phyloP scores from a whole-genome alignment of 2,113 vertebrate species.

The Deroptyus accipitrinus region DNA sequence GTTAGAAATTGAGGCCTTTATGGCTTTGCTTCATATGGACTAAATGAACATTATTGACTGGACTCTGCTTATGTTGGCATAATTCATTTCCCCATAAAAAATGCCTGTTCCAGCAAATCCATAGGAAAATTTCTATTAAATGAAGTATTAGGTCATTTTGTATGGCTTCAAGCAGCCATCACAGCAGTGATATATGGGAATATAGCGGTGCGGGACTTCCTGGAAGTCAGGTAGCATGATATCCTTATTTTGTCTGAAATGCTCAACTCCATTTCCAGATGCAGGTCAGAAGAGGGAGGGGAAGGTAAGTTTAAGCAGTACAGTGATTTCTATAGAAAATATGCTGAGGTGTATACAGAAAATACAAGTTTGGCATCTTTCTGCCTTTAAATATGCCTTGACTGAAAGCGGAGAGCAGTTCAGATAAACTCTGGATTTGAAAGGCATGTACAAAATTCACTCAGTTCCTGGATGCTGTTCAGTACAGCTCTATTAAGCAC shows the following conservation, averaged over 20 bases:
- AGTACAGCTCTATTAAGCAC: background rate
- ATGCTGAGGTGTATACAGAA: background rate
- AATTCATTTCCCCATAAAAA: background rate
- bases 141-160: background rate
- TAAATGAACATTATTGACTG: conserved; percentile 2
- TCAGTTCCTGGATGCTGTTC: background rate
- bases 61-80: background rate
- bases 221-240: background rate
- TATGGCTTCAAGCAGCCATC: background rate
- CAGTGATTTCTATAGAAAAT: background rate
- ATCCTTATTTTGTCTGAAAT: background rate
- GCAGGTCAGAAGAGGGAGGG: background rate
- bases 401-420: background rate
- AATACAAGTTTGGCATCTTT: background rate
- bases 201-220: background rate
- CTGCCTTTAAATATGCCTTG: background rate
- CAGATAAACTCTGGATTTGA: background rate
- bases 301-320: background rate
- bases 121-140: background rate
- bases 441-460: background rate
- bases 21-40: background rate
- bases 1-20: background rate
- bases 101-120: background rate
- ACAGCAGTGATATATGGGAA: background rate
- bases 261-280: background rate